These are phyloP conservation scores for Doryteuthis pealeii DNA, from an alignment of 1,140 invertebrate species.

Conservation along the genomic window DNA sequence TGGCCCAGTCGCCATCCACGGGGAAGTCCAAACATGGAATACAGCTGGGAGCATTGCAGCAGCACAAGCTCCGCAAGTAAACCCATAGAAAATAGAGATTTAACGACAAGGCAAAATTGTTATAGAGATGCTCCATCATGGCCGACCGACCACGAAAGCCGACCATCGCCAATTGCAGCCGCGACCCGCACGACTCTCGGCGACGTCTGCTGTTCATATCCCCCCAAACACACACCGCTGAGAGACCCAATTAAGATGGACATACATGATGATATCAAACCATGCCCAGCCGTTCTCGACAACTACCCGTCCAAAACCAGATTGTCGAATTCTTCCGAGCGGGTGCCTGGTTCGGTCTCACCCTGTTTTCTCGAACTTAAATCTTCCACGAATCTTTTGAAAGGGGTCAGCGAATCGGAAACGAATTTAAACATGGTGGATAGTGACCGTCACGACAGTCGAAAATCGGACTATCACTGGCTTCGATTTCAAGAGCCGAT, in stretches of 20 bases:
- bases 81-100: neutral
- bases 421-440: neutral
- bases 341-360: neutral
- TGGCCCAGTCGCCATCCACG: neutral
- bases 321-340: neutral
- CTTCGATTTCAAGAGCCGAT: conserved; percentile 13
- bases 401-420: neutral
- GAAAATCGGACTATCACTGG: conserved; percentile 16
- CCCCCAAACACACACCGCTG: neutral
- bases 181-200: neutral
- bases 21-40: neutral
- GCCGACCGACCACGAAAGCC: neutral
- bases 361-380: conserved; percentile 10
- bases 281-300: neutral
- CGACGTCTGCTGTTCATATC: neutral
- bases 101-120: neutral
- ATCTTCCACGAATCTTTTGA: neutral
- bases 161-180: neutral
- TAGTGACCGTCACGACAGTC: conserved; percentile 5
- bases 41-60: neutral
- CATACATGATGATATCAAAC: conserved; percentile 2
- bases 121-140: neutral
- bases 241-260: conserved; percentile 12
- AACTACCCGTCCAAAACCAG: conserved; percentile 1
- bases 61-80: neutral